Conservation (phyloP, 2,113 vertebrate species). For the Castor canadensis region DNA sequence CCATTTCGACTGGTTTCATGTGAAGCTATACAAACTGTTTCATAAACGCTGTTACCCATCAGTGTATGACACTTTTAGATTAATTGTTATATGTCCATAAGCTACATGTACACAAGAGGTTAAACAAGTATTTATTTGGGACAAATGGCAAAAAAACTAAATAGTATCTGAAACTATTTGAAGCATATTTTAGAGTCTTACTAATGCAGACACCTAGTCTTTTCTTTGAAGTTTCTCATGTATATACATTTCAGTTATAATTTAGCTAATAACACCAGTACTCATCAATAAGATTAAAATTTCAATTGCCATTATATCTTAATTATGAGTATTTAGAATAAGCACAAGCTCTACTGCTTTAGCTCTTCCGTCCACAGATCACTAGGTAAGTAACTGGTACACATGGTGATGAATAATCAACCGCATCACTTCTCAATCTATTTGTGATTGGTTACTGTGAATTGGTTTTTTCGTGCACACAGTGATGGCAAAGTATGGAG, state of each 20-base stretch:
- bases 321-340: neutral
- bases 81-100: neutral
- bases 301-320: neutral
- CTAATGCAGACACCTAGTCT: neutral
- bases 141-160: neutral
- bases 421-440: neutral
- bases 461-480: neutral
- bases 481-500: neutral
- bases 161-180: neutral
- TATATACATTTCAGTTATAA: neutral
- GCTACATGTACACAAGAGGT: neutral
- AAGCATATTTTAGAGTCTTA: neutral
- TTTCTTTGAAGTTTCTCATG: neutral
- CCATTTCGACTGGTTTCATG: neutral
- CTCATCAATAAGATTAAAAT: neutral
- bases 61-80: neutral
- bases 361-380: neutral
- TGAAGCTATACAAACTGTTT: neutral
- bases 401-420: neutral
- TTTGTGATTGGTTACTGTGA: neutral
- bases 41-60: neutral
- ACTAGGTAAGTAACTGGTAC: neutral
- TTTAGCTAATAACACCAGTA: neutral
- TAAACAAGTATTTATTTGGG: neutral
- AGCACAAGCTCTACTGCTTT: neutral